Percentiles rank a stretch among this genome's conserved stretches.
Conservation (phyloP, 2,888 invertebrate species). For the Patella depressa region DNA sequence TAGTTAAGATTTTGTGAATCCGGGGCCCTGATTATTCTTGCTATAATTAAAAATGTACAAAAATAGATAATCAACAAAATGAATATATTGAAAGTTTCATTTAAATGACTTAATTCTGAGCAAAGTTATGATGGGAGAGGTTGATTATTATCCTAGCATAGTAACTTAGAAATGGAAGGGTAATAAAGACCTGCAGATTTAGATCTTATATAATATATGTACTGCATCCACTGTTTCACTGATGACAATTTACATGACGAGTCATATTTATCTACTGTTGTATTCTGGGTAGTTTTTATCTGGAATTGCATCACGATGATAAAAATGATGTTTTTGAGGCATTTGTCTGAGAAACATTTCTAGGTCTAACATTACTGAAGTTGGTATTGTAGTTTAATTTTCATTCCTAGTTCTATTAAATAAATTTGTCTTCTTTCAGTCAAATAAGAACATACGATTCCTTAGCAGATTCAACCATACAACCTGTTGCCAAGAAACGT, state of each 20-base stretch:
- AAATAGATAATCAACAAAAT: no score
- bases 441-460: conserved; percentile 86
- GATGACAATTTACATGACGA: background rate
- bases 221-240: background rate
- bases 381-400: background rate
- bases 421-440: conserved; percentile 72
- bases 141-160: no score
- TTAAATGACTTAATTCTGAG: no score
- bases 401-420: background rate
- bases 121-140: no score
- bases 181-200: no score
- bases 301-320: background rate
- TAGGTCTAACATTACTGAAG: background rate
- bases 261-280: conserved; percentile 13
- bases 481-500: conserved; percentile 71
- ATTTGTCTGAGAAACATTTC: background rate
- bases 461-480: conserved; percentile 86
- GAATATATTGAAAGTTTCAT: no score
- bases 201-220: background rate
- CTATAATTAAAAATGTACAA: no score
- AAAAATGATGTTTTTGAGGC: conserved; percentile 14
- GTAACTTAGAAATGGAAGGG: no score
- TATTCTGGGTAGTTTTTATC: conserved; percentile 13
- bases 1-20: no score
- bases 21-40: no score